These are phyloP conservation scores for Acromyrmex heyeri DNA, from an alignment of 1,140 invertebrate genomes.

Conservation along the genomic window DNA sequence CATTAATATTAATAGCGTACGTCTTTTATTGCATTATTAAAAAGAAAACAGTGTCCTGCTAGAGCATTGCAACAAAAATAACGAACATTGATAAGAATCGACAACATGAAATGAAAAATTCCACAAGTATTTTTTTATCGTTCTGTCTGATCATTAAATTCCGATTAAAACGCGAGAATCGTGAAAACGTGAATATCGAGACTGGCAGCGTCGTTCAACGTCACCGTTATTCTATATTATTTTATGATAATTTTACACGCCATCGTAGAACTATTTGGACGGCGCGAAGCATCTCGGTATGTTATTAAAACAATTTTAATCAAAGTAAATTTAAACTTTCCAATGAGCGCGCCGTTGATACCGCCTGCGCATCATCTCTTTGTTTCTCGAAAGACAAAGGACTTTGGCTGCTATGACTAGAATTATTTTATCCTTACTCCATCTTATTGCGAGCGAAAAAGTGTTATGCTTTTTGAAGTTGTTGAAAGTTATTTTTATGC, in stretches of 20 bases:
- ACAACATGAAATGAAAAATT: neutral
- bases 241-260: constrained; percentile 11
- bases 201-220: too few relatives aligned
- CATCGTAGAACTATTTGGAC: constrained; percentile 38
- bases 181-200: neutral
- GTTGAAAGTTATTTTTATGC: neutral
- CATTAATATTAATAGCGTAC: neutral
- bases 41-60: neutral
- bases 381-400: constrained; percentile 62
- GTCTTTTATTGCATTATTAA: neutral
- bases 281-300: constrained; percentile 12
- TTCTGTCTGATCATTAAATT: neutral
- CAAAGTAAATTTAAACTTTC: constrained; percentile 64
- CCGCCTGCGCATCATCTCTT: constrained; percentile 48
- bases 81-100: neutral
- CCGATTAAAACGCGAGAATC: neutral
- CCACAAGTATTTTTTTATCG: constrained; percentile 12
- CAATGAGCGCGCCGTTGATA: neutral
- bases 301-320: constrained; percentile 76
- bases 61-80: neutral
- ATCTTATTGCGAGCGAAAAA: neutral
- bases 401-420: constrained; percentile 31
- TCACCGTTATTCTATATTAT: constrained; percentile 2
- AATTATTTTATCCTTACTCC: constrained; percentile 59
- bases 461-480: too few relatives aligned